Percentiles rank a stretch among this genome's conserved stretches.
phyloP scores from a whole-genome alignment of 2,113 vertebrate genomes.

The Pogona vitticeps region DNA sequence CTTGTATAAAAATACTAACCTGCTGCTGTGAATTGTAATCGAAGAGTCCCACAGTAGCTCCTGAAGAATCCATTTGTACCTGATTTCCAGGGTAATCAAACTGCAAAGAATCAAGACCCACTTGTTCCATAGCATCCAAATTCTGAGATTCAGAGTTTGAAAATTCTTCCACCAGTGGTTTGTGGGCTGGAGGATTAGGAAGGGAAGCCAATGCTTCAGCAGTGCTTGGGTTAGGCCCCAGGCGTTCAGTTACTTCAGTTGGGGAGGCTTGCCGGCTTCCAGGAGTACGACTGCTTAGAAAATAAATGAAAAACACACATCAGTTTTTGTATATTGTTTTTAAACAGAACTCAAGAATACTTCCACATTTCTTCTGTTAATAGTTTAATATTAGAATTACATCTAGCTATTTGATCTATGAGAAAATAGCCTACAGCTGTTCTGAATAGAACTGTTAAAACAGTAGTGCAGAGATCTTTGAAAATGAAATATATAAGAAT shows the following conservation, averaged over 20 bases:
- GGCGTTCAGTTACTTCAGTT: constrained; percentile 93
- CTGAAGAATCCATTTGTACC: constrained; percentile 96
- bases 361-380: constrained; percentile 10
- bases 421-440: background rate
- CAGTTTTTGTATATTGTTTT: constrained; percentile 27
- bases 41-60: constrained; percentile 92
- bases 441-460: background rate
- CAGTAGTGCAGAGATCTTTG: background rate
- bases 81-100: constrained; percentile 97
- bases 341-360: constrained; percentile 16
- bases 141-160: constrained; percentile 91
- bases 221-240: constrained; percentile 86
- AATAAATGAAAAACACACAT: constrained; percentile 31
- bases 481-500: background rate
- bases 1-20: constrained; percentile 77
- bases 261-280: constrained; percentile 96
- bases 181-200: constrained; percentile 85
- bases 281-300: constrained; percentile 85
- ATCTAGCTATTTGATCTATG: background rate
- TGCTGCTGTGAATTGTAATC: constrained; percentile 98
- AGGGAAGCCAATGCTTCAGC: constrained; percentile 91
- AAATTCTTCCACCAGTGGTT: constrained; percentile 90
- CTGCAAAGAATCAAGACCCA: constrained; percentile 93
- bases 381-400: background rate
- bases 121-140: constrained; percentile 95